A percentile compares a stretch with the other conserved stretches of the same genome.
phyloP scores from a whole-genome alignment of 1,140 invertebrate genomes.

The Drosophila dunni region DNA sequence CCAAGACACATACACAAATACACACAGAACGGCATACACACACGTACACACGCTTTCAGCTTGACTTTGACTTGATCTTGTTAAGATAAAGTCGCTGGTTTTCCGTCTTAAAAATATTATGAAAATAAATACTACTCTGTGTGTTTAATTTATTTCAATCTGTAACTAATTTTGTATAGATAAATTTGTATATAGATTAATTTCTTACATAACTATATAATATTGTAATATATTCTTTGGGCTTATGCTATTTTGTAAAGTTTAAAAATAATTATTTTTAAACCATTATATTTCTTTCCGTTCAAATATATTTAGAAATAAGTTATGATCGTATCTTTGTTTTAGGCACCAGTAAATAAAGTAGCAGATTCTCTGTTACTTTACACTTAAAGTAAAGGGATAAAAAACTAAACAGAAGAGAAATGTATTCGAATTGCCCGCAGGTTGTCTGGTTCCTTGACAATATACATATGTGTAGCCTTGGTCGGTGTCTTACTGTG shows the following conservation, averaged over 20 bases:
- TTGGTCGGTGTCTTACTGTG: slow-evolving; percentile 49
- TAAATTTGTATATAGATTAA: no score
- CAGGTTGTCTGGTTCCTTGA: slow-evolving; percentile 55
- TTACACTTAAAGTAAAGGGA: slow-evolving; percentile 35
- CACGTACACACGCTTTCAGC: slow-evolving; percentile 5
- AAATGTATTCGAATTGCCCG: slow-evolving; percentile 39
- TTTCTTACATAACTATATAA: no score
- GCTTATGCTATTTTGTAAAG: no score
- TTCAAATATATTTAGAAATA: not conserved
- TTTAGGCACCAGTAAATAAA: not conserved
- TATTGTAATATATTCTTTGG: no score
- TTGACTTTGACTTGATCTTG: slow-evolving; percentile 53
- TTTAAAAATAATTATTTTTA: no score
- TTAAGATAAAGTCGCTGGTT: slow-evolving; percentile 64
- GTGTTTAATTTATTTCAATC: no score
- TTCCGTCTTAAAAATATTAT: slow-evolving; percentile 61
- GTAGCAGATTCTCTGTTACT: not conserved
- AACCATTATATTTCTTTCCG: not conserved
- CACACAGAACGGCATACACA: not conserved
- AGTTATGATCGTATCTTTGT: not conserved
- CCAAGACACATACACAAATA: slow-evolving; percentile 19
- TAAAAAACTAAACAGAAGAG: slow-evolving; percentile 49
- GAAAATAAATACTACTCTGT: not conserved
- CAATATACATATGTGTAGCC: slow-evolving; percentile 46
- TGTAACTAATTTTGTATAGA: no score